Evolutionary conservation across 1,140 invertebrate species (phyloP).

Genomic region (Galleria mellonella): DNA sequence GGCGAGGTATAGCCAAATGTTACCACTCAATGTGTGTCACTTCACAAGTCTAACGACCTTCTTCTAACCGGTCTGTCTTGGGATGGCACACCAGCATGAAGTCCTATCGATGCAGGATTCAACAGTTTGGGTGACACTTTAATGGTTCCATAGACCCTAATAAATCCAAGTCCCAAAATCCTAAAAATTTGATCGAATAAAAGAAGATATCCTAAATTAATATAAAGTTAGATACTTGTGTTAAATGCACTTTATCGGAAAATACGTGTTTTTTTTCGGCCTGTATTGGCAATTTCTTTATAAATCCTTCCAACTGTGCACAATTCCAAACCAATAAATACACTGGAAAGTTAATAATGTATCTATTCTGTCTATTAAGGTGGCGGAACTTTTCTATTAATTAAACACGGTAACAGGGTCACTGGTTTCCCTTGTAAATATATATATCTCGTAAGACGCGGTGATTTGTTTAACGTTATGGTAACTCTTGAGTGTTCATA

Average conservation of each 20-base stretch:
- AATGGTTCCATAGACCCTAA: constrained; percentile 46
- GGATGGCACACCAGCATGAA: constrained; percentile 73
- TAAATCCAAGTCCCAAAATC: constrained; percentile 26
- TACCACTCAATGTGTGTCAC: constrained; percentile 59
- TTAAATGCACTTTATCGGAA: no score
- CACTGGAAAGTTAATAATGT: constrained; percentile 23
- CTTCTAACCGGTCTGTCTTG: constrained; percentile 72
- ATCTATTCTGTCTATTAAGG: constrained; percentile 59
- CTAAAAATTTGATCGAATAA: not conserved
- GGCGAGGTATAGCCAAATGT: constrained; percentile 82
- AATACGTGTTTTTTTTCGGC: no score
- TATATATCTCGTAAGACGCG: constrained; percentile 19
- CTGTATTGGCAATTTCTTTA: constrained; percentile 13
- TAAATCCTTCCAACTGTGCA: constrained; percentile 30
- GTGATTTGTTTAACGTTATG: constrained; percentile 38
- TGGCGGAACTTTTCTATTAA: constrained; percentile 59
- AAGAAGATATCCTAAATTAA: no score
- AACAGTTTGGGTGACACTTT: constrained; percentile 45
- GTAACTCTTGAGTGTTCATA: constrained; percentile 15
- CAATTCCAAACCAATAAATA: constrained; percentile 30
- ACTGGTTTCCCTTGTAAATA: constrained; percentile 49
- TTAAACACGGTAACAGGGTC: constrained; percentile 49
- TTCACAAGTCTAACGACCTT: constrained; percentile 70
- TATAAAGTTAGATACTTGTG: no score
- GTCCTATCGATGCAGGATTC: constrained; percentile 44